Evolutionary conservation across 2,113 vertebrate genomes (phyloP).

Genomic region (Elachura formosa): DNA sequence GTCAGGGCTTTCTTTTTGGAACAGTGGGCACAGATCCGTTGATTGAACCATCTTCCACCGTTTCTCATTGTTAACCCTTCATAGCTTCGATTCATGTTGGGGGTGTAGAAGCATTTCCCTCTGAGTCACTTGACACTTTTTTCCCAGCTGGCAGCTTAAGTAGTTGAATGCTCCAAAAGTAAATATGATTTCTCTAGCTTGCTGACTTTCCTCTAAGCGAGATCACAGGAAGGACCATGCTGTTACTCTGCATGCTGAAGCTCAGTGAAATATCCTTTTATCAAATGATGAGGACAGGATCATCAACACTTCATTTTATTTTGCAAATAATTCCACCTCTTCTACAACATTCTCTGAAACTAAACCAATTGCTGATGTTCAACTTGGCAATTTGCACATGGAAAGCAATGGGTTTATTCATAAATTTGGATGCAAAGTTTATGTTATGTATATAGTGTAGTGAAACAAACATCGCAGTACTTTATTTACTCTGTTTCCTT

Average conservation of each 20-base stretch:
- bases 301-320: neutral
- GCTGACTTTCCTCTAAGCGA: neutral
- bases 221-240: slow-evolving; percentile 12
- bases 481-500: neutral
- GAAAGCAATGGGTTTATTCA: neutral
- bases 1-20: slow-evolving; percentile 20
- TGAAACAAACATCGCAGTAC: neutral
- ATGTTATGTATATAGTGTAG: neutral
- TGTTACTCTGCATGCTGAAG: neutral
- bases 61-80: slow-evolving; percentile 38
- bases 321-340: neutral
- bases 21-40: neutral
- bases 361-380: neutral
- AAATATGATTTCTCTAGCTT: slow-evolving; percentile 23
- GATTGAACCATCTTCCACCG: slow-evolving; percentile 13
- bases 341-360: neutral
- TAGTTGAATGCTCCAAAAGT: slow-evolving; percentile 32
- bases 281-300: neutral
- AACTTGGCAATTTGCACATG: neutral
- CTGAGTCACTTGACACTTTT: slow-evolving; percentile 1
- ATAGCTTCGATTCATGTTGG: neutral
- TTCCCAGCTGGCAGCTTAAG: slow-evolving; percentile 11
- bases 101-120: neutral
- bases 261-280: neutral
- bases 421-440: neutral